phyloP scores from a whole-genome alignment of 2,113 vertebrate species.

The Phaethon lepturus region DNA sequence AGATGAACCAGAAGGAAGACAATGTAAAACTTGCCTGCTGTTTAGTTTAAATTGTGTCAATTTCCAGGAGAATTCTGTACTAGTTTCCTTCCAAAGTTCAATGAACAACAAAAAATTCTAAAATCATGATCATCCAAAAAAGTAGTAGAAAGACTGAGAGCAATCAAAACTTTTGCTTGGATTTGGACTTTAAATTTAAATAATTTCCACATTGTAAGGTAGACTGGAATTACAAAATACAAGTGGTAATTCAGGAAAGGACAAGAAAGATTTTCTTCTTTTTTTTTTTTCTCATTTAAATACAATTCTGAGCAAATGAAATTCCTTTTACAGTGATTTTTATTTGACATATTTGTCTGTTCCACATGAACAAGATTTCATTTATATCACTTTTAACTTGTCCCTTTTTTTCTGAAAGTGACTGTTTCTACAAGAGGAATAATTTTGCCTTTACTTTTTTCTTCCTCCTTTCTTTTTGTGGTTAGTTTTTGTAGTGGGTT shows the following conservation, averaged over 20 bases:
- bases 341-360: not conserved
- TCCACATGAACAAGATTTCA: not conserved
- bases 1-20: not conserved
- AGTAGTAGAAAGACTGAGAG: not conserved
- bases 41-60: not conserved
- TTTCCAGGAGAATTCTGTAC: not conserved
- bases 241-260: not conserved
- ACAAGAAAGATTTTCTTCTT: not conserved
- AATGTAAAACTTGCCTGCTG: not conserved
- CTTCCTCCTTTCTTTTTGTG: not conserved
- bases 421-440: not conserved
- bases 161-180: not conserved
- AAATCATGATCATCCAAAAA: not conserved
- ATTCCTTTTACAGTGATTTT: not conserved
- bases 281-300: not conserved
- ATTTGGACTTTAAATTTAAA: not conserved
- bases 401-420: not conserved
- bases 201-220: not conserved
- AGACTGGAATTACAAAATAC: not conserved
- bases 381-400: not conserved
- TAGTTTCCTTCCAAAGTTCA: not conserved
- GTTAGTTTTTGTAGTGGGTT: not conserved
- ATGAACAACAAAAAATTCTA: not conserved
- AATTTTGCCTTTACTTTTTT: not conserved
- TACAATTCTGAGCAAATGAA: not conserved